Evolutionary conservation across 2,113 vertebrate species (phyloP).

Genomic region (Leptodactylus fuscus): DNA sequence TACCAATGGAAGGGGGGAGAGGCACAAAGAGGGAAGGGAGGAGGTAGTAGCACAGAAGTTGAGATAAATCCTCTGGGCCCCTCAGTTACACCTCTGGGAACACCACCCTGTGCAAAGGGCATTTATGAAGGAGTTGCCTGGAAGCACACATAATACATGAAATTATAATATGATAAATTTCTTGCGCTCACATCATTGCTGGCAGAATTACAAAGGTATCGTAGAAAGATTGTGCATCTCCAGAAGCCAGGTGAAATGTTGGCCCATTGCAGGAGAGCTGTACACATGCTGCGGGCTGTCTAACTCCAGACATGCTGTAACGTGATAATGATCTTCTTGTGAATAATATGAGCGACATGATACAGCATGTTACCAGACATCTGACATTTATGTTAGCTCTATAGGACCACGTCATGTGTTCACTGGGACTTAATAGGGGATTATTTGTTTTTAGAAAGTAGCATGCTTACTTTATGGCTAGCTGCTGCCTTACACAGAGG

Average conservation of each 20-base stretch:
- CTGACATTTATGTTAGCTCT: constrained; percentile 49
- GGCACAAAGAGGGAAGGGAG: too few relatives aligned
- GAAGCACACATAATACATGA: not conserved
- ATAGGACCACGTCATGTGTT: constrained; percentile 2
- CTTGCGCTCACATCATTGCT: not conserved
- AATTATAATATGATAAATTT: not conserved
- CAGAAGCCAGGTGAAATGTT: not conserved
- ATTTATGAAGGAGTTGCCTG: not conserved
- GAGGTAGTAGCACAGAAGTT: too few relatives aligned
- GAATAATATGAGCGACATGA: constrained; percentile 39
- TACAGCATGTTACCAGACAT: constrained; percentile 37
- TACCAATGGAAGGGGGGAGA: too few relatives aligned
- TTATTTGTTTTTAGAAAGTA: constrained; percentile 21
- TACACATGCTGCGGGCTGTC: constrained; percentile 9
- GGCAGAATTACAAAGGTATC: not conserved
- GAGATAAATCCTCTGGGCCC: too few relatives aligned
- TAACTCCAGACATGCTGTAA: constrained; percentile 36
- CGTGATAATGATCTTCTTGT: constrained; percentile 44
- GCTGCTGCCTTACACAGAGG: not conserved
- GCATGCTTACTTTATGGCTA: not conserved
- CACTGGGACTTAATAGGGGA: constrained; percentile 16
- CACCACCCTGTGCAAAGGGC: not conserved
- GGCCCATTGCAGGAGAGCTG: not conserved
- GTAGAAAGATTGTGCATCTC: not conserved
- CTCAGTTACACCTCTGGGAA: not conserved